Evolutionary conservation across 2,888 invertebrate species (phyloP).

Genomic region (Andricus curvator): DNA sequence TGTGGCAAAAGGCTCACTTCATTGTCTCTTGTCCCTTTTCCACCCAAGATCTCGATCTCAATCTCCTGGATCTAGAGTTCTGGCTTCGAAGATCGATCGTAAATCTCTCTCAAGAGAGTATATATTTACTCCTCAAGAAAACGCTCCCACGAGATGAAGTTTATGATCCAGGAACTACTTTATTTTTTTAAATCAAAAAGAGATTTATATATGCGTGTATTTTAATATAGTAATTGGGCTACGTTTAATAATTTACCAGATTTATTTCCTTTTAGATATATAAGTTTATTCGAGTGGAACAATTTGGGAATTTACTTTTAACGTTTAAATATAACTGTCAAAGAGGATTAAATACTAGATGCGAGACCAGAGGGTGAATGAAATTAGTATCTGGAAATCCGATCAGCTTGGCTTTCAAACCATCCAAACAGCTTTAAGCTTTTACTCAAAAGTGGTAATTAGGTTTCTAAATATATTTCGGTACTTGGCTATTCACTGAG

Average conservation of each 20-base stretch:
- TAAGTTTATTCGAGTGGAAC: no score
- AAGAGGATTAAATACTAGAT: no score
- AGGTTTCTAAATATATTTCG: not conserved
- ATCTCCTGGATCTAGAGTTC: no score
- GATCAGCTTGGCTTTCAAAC: not conserved
- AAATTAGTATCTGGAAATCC: not conserved
- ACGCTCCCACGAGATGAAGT: not conserved
- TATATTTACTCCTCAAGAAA: slow-evolving; percentile 17
- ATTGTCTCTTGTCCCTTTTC: slow-evolving; percentile 20
- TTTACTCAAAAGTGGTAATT: not conserved
- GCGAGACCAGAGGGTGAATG: no score
- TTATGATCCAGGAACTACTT: not conserved
- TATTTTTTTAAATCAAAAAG: not conserved
- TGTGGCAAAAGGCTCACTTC: slow-evolving; percentile 13
- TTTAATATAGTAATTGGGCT: no score
- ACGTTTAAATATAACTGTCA: no score
- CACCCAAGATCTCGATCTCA: slow-evolving; percentile 12
- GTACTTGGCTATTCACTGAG: not conserved
- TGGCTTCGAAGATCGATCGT: slow-evolving; percentile 17
- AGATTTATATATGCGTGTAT: not conserved
- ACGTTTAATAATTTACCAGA: no score
- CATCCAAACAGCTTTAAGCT: not conserved
- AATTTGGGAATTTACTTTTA: no score
- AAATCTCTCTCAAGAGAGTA: slow-evolving; percentile 2
- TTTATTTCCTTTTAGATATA: not conserved